A percentile compares a stretch with the other conserved stretches of the same genome.
phyloP scores from a whole-genome alignment of 1,140 invertebrate species.

The Drosophila teissieri region DNA sequence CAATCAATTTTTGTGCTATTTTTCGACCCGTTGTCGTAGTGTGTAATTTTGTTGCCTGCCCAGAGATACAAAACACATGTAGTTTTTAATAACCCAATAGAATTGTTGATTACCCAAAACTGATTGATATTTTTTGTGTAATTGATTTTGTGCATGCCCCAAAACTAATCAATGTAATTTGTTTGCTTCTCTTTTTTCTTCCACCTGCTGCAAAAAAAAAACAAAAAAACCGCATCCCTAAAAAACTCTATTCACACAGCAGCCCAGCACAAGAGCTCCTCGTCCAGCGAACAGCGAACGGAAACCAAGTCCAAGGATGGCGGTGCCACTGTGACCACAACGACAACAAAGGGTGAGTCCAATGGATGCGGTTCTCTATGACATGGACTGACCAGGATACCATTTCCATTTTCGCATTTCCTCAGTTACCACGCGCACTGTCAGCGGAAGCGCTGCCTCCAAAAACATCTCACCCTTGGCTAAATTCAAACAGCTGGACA shows the following conservation, averaged over 20 bases:
- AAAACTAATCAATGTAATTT: conserved; percentile 58
- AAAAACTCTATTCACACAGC: conserved; percentile 75
- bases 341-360: conserved; percentile 79
- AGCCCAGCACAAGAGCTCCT: conserved; percentile 80
- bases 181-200: conserved; percentile 70
- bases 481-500: conserved; percentile 95
- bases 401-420: conserved; percentile 57
- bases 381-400: conserved; percentile 1
- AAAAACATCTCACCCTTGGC: conserved; percentile 93
- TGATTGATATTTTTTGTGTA: conserved; percentile 28
- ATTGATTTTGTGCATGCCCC: conserved; percentile 60
- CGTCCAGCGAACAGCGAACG: conserved; percentile 78
- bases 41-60: conserved; percentile 38
- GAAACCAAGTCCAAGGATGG: conserved; percentile 82
- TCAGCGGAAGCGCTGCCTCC: conserved; percentile 86
- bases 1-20: conserved; percentile 22
- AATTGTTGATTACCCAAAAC: conserved; percentile 25
- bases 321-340: conserved; percentile 82
- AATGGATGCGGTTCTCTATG: background rate
- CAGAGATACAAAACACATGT: conserved; percentile 53
- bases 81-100: conserved; percentile 9
- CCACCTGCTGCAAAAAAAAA: conserved; percentile 33
- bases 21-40: conserved; percentile 25
- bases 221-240: conserved; percentile 55
- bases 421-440: conserved; percentile 88